phyloP scores from a whole-genome alignment of 2,113 vertebrate genomes.

The Probosciger aterrimus region DNA sequence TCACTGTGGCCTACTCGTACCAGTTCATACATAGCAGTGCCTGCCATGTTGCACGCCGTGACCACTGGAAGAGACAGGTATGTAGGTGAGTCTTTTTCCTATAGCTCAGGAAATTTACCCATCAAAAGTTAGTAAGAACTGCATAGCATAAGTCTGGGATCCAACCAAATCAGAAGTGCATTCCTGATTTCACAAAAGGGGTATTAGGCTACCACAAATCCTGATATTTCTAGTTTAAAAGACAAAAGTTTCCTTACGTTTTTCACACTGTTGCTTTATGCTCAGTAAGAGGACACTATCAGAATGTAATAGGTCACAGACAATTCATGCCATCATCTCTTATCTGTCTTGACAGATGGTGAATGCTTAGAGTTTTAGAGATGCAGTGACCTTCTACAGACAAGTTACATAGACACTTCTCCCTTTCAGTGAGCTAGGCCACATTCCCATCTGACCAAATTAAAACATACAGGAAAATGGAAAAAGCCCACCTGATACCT shows the following conservation, averaged over 20 bases:
- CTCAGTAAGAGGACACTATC: neutral
- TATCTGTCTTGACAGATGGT: neutral
- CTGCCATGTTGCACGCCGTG: slow-evolving; percentile 91
- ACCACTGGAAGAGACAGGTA: slow-evolving; percentile 81
- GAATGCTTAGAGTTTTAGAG: neutral
- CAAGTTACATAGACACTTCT: neutral
- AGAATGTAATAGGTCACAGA: neutral
- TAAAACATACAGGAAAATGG: neutral
- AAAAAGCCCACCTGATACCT: neutral
- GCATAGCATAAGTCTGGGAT: neutral
- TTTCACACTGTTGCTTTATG: neutral
- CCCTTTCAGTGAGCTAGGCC: neutral
- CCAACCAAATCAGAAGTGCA: neutral
- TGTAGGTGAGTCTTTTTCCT: neutral
- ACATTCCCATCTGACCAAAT: neutral
- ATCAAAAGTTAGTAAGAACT: neutral
- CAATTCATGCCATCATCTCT: neutral
- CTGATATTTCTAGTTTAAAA: neutral
- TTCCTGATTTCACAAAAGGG: neutral
- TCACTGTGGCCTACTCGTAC: slow-evolving; percentile 95
- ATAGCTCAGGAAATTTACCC: neutral
- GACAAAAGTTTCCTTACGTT: neutral
- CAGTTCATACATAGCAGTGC: slow-evolving; percentile 98
- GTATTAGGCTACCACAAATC: neutral
- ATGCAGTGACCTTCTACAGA: neutral